Percentiles rank a stretch among this genome's conserved stretches.
phyloP scores from a whole-genome alignment of 2,888 invertebrate genomes.

The Aleiodes testaceus region DNA sequence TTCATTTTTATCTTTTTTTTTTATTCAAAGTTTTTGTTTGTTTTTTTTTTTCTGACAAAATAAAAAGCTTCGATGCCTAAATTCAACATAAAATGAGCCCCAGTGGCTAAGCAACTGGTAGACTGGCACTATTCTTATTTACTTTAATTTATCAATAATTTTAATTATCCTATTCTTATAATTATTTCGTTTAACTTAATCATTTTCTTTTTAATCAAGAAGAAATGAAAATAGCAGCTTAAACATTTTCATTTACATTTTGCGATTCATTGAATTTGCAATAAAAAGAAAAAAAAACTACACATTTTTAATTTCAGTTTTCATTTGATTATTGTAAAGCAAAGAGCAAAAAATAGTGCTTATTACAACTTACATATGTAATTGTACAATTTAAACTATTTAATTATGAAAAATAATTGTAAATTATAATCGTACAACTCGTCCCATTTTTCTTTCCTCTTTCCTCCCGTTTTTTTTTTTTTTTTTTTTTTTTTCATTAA shows the following conservation, averaged over 20 bases:
- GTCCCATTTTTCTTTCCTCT: neutral
- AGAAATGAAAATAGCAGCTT: constrained; percentile 1
- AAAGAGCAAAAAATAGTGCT: constrained; percentile 26
- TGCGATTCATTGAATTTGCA: too few species aligned
- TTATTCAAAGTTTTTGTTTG: neutral
- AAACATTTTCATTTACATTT: too few species aligned
- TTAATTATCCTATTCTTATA: neutral
- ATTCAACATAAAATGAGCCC: constrained; percentile 5
- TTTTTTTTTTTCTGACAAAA: constrained; percentile 16
- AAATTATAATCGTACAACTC: constrained; percentile 3
- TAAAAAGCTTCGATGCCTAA: neutral
- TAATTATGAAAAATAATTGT: constrained; percentile 36
- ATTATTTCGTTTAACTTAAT: neutral
- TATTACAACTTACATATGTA: constrained; percentile 18
- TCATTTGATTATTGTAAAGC: constrained; percentile 8
- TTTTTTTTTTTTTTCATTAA: constrained; percentile 15
- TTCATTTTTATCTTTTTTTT: constrained; percentile 2
- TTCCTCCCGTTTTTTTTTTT: constrained; percentile 1
- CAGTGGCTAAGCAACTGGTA: constrained; percentile 4
- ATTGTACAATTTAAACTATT: constrained; percentile 24
- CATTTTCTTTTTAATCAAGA: neutral
- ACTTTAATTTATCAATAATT: constrained; percentile 1
- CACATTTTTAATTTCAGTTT: constrained; percentile 3
- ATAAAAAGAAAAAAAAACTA: neutral
- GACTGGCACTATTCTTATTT: neutral